These are phyloP conservation scores for Ibidorhyncha struthersii DNA, from an alignment of 2,113 vertebrate species.

Conservation along the genomic window DNA sequence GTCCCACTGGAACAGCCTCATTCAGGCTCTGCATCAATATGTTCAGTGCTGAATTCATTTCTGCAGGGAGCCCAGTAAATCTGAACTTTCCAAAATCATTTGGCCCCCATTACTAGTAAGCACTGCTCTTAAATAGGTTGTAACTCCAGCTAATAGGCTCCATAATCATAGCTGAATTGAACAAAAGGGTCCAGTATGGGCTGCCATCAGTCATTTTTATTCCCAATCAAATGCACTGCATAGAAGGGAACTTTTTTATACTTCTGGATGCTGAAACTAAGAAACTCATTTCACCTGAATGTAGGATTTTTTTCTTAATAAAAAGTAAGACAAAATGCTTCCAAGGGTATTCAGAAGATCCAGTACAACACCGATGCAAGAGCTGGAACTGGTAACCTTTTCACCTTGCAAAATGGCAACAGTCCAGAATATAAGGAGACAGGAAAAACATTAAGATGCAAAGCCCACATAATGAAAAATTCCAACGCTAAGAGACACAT, in stretches of 20 bases:
- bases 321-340: slow-evolving; percentile 5
- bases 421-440: slow-evolving; percentile 23
- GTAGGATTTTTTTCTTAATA: not conserved
- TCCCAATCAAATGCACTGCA: slow-evolving; percentile 69
- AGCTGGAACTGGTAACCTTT: slow-evolving; percentile 31
- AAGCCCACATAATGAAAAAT: slow-evolving; percentile 45
- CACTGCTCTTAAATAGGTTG: slow-evolving; percentile 82
- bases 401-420: slow-evolving; percentile 52
- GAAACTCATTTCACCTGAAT: slow-evolving; percentile 46
- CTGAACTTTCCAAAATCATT: slow-evolving; percentile 86
- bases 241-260: slow-evolving; percentile 60
- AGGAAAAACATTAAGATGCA: slow-evolving; percentile 27
- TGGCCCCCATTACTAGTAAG: slow-evolving; percentile 84
- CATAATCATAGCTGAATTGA: slow-evolving; percentile 78
- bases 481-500: not conserved
- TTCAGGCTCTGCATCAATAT: slow-evolving; percentile 75
- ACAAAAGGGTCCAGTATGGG: slow-evolving; percentile 76
- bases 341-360: slow-evolving; percentile 23
- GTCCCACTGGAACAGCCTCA: slow-evolving; percentile 64
- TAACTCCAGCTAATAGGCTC: slow-evolving; percentile 82
- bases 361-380: not conserved
- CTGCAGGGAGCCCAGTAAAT: slow-evolving; percentile 77
- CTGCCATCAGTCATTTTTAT: slow-evolving; percentile 79
- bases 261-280: slow-evolving; percentile 59
- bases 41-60: slow-evolving; percentile 78